phyloP scores from a whole-genome alignment of 2,888 invertebrate genomes.

The Cryptosula pallasiana region DNA sequence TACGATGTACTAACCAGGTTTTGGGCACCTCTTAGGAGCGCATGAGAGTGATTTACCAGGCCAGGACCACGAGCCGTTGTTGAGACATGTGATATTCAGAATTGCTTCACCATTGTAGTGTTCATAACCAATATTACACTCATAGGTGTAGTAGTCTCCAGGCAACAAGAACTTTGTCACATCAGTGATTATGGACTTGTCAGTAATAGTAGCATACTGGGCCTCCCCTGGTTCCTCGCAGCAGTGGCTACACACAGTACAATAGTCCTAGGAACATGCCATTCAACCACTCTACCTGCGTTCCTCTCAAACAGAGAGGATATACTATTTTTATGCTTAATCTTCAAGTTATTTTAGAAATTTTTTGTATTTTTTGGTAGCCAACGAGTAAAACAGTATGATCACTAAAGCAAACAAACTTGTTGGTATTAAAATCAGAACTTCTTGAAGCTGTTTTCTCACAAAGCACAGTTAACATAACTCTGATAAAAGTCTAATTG shows the following conservation, averaged over 20 bases:
- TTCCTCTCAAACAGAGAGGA: too few relatives aligned
- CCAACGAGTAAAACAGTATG: too few relatives aligned
- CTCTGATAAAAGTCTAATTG: too few relatives aligned
- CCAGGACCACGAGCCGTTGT: background rate
- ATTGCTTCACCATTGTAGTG: background rate
- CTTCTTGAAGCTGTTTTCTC: too few relatives aligned
- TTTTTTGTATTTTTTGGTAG: too few relatives aligned
- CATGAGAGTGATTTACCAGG: background rate
- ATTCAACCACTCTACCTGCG: background rate
- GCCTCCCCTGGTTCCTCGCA: conserved; percentile 15
- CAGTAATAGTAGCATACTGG: conserved; percentile 1
- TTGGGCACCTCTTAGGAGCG: background rate
- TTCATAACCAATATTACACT: conserved; percentile 1
- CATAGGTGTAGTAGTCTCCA: conserved; percentile 16
- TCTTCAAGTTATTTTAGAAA: too few relatives aligned
- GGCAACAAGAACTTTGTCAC: background rate
- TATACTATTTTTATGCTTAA: too few relatives aligned
- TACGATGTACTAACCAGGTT: conserved; percentile 16
- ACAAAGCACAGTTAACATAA: too few relatives aligned
- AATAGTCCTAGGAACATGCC: background rate
- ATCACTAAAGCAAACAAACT: too few relatives aligned
- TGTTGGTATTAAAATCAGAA: too few relatives aligned
- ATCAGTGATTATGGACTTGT: background rate
- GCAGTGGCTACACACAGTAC: background rate
- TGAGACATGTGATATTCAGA: background rate